phyloP scores from a whole-genome alignment of 2,797 vertebrate genomes.

The Micrastur ruficollis region DNA sequence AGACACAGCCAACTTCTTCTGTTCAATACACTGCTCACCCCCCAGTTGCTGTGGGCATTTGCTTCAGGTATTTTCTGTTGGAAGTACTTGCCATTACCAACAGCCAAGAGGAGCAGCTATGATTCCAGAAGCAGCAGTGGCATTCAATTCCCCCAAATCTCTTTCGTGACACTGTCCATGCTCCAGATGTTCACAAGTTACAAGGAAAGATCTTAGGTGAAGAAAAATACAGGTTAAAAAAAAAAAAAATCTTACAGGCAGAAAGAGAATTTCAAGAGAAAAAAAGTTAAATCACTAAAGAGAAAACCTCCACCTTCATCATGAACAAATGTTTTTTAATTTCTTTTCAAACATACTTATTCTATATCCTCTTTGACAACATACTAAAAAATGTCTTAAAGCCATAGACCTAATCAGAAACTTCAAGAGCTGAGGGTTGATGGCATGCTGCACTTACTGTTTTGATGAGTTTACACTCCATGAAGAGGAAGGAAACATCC shows the following conservation, averaged over 20 bases:
- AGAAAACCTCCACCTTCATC: neutral
- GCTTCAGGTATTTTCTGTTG: neutral
- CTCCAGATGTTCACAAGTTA: neutral
- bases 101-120: neutral
- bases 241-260: neutral
- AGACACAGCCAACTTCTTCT: neutral
- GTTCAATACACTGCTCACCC: neutral
- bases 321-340: neutral
- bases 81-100: neutral
- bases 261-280: neutral
- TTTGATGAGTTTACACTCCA: conserved; percentile 66
- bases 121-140: neutral
- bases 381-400: neutral
- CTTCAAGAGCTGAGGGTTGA: conserved; percentile 15
- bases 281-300: neutral
- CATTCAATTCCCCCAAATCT: neutral
- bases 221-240: neutral
- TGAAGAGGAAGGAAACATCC: conserved; percentile 64
- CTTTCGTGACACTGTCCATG: fast-evolving
- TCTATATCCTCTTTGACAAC: neutral
- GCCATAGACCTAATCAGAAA: conserved; percentile 2
- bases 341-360: neutral
- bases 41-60: neutral
- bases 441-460: conserved; percentile 29
- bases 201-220: neutral